Evolutionary conservation across 2,888 invertebrate species (phyloP).

Genomic region (Exephanes ischioxanthus): DNA sequence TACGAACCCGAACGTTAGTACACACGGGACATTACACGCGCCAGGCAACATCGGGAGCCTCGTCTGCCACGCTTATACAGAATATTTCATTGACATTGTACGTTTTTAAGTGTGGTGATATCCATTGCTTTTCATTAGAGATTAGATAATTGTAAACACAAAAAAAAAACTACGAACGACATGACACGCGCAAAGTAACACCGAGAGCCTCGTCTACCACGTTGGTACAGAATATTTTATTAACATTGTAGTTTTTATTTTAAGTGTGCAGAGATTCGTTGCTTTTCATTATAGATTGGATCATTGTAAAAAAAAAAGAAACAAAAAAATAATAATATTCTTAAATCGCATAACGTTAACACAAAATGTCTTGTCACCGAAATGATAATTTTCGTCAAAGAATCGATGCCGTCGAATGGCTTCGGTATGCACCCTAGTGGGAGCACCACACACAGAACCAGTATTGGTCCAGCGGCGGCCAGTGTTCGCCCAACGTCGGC

Average conservation of each 20-base stretch:
- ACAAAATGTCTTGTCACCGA: neutral
- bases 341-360: neutral
- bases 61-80: neutral
- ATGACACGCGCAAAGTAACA: conserved; percentile 22
- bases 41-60: conserved; percentile 6
- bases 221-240: conserved; percentile 27
- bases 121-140: conserved; percentile 5
- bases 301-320: no score
- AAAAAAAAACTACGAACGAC: neutral
- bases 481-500: no score
- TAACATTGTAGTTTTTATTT: neutral
- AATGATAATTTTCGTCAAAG: neutral
- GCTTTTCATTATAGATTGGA: neutral
- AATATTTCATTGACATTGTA: conserved; percentile 28
- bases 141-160: neutral
- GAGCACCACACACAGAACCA: no score
- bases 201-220: neutral
- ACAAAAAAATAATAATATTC: neutral
- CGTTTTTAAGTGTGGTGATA: neutral
- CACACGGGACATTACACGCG: conserved; percentile 29
- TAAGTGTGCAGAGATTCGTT: neutral
- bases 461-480: no score
- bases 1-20: neutral
- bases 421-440: neutral
- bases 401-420: neutral